Evolutionary conservation across 2,113 vertebrate species (phyloP).

Genomic region (Cochlearius cochlearius): DNA sequence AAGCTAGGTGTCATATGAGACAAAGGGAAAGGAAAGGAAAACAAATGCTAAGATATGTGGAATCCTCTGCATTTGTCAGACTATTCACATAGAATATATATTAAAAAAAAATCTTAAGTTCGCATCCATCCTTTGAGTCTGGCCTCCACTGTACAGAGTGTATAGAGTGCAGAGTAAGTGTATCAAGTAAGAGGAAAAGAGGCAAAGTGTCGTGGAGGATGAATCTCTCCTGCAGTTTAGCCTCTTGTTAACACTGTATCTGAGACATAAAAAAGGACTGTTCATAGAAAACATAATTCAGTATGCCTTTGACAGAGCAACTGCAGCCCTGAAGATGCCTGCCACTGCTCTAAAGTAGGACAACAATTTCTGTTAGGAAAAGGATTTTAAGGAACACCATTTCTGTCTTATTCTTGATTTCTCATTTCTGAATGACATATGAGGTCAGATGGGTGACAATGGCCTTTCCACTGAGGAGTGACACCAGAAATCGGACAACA

Average conservation of each 20-base stretch:
- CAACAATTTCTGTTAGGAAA: not conserved
- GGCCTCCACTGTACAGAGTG: not conserved
- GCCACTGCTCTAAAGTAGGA: not conserved
- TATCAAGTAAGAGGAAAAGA: not conserved
- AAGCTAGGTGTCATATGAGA: not conserved
- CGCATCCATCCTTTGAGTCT: not conserved
- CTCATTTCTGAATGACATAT: not conserved
- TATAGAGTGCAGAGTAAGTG: not conserved
- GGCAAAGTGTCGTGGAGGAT: not conserved
- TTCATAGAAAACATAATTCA: not conserved
- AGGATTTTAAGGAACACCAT: not conserved
- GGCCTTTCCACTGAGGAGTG: not conserved
- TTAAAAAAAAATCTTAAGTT: not conserved
- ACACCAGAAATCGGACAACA: not conserved
- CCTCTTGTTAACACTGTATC: not conserved
- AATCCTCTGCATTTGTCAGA: not conserved
- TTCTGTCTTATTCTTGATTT: not conserved
- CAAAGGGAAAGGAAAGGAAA: not conserved
- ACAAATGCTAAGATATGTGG: not conserved
- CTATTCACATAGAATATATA: not conserved
- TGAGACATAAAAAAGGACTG: not conserved
- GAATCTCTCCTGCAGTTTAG: not conserved
- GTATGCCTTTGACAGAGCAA: not conserved
- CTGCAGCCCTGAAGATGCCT: not conserved
- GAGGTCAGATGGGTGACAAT: not conserved